Evolutionary conservation across 2,888 invertebrate species (phyloP).

Genomic region (Meloe dianella): DNA sequence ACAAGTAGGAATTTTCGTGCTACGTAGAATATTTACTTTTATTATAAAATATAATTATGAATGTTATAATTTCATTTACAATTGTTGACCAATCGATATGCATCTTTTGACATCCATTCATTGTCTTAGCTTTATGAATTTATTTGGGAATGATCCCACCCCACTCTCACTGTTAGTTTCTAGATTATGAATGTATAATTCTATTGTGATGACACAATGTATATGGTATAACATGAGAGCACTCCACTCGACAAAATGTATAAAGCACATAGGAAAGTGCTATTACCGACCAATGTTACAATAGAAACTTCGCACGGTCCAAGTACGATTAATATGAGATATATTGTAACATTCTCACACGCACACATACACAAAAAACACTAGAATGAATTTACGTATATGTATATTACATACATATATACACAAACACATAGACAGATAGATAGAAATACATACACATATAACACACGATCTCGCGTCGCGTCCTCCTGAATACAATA

Average conservation of each 20-base stretch:
- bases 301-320: constrained; percentile 45
- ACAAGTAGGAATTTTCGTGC: no score
- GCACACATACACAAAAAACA: constrained; percentile 8
- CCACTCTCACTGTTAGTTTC: constrained; percentile 23
- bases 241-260: constrained; percentile 55
- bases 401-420: neutral
- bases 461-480: constrained; percentile 27
- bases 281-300: constrained; percentile 50
- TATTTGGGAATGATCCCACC: constrained; percentile 31
- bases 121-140: constrained; percentile 36
- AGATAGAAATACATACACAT: neutral
- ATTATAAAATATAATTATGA: no score
- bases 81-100: neutral
- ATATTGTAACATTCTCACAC: constrained; percentile 50
- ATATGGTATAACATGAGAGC: constrained; percentile 39
- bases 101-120: constrained; percentile 7
- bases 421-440: neutral
- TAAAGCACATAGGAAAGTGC: constrained; percentile 57
- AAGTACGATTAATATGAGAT: constrained; percentile 57
- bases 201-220: constrained; percentile 54
- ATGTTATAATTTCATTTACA: neutral
- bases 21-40: no score
- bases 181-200: constrained; percentile 55
- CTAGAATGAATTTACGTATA: neutral
- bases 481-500: constrained; percentile 52